Evolutionary conservation across 2,797 vertebrate species (phyloP).

Genomic region (Semotilus atromaculatus): DNA sequence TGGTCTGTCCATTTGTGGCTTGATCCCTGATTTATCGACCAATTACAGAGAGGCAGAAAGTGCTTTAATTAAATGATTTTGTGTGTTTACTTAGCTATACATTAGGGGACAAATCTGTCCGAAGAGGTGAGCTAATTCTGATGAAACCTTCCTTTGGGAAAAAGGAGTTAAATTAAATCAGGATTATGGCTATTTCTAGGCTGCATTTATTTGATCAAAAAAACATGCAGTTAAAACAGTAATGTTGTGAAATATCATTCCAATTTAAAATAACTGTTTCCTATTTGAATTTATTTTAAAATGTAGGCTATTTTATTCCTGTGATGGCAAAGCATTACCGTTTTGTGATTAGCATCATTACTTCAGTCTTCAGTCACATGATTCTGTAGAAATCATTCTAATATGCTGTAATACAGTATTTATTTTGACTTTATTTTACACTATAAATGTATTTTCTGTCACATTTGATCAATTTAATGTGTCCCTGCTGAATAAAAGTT

Average conservation of each 20-base stretch:
- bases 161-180: neutral
- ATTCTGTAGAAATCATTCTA: neutral
- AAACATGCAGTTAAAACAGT: too few species aligned
- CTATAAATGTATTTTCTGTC: accelerated
- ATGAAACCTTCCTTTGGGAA: neutral
- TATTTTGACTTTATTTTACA: neutral
- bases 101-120: neutral
- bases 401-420: neutral
- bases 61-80: neutral
- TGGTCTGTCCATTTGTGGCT: neutral
- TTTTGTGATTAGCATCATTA: neutral
- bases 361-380: neutral
- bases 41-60: neutral
- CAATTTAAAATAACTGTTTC: neutral
- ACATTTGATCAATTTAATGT: neutral
- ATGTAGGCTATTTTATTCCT: neutral
- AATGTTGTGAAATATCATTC: too few species aligned
- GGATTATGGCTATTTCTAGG: neutral
- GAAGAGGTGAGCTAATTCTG: neutral
- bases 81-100: neutral
- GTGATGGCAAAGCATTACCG: neutral
- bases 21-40: neutral
- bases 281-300: neutral
- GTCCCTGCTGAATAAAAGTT: neutral
- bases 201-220: neutral